Conservation (phyloP, 1,140 invertebrate species). For the Drosophila pseudoananassae region DNA sequence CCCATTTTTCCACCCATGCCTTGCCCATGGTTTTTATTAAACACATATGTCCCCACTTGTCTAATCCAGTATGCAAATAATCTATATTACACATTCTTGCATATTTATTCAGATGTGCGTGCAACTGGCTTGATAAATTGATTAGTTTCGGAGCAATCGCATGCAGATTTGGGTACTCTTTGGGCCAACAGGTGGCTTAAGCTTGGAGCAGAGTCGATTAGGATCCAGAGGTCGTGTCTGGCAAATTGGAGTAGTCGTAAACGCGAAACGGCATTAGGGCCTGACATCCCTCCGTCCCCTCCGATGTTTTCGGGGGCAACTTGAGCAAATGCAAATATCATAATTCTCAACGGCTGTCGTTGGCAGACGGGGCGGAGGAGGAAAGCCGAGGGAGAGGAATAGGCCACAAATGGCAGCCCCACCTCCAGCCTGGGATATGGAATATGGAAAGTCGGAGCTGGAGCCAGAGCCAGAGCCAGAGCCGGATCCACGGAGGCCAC, state of each 20-base stretch:
- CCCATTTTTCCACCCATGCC: no score
- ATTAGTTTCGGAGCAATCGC: background rate
- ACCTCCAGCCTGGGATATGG: conserved; percentile 4
- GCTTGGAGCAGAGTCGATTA: conserved; percentile 58
- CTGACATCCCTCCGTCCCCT: conserved; percentile 18
- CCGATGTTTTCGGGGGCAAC: conserved; percentile 24
- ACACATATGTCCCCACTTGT: no score
- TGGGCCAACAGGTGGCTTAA: conserved; percentile 38
- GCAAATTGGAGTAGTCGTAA: conserved; percentile 74
- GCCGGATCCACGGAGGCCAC: conserved; percentile 12
- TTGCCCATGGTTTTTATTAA: no score
- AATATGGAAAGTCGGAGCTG: background rate
- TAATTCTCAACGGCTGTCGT: conserved; percentile 60
- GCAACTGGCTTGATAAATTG: background rate
- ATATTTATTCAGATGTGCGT: no score
- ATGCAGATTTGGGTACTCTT: background rate
- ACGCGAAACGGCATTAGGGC: conserved; percentile 64
- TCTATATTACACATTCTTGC: no score
- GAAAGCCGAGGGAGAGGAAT: conserved; percentile 20
- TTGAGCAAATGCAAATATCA: conserved; percentile 81
- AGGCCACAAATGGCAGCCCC: conserved; percentile 53
- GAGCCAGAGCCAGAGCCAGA: background rate
- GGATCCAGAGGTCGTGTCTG: conserved; percentile 51
- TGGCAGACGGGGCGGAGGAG: conserved; percentile 31
- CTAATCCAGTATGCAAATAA: no score